Base-by-base conservation (phyloP, 2,888 invertebrate genomes). In the Nowickia ferox region DNA sequence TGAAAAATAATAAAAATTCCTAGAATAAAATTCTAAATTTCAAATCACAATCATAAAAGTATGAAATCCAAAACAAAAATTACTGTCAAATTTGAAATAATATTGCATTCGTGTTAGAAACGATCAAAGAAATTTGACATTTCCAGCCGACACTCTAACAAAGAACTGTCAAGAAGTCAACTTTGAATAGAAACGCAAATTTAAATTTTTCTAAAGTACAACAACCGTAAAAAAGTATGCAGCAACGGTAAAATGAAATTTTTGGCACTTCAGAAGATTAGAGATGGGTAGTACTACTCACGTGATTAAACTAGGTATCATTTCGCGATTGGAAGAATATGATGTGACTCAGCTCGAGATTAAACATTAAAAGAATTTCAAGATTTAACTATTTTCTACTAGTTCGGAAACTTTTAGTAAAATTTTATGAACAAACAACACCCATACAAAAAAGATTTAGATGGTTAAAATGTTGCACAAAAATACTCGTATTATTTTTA, bases 41-140 rank as follows among this genome's bases (percentile, higher is more conserved):
- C 66, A n/a, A 84, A 72, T 83, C 66, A 65, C 71, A 77, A 51
- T 48, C 71, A 59, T 65, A 71, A 48, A 42, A 77, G 55, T 53
- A 30, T 40, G 30, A 19, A 63, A 72, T 55, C n/a, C 48, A 44
- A 51, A 59, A 57, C 5, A 48, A 77, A 6, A 77, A 72, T 77
- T 68, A 59, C 65, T 83, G 79, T 79, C 75, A 83, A 75, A 82
- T 51, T 15, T 59, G n/a, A 51, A 30, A 51, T 69, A 51, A 22
- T 51, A 77, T 72, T 57, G 17, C 57, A 65, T 40, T 53, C 48
- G 48, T 72, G 55, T 55, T 76, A 65, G 40, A 69, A 9, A 19
- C 79, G 76, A 86, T 86, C 76, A 83, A 83, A 83, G 71, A 72
- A 68, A 61, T 86, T 80, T 83, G 80, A 86, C 79, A 83, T 80